Base-by-base conservation (phyloP, 2,888 invertebrate species). In the Macroteleia sp. region DNA sequence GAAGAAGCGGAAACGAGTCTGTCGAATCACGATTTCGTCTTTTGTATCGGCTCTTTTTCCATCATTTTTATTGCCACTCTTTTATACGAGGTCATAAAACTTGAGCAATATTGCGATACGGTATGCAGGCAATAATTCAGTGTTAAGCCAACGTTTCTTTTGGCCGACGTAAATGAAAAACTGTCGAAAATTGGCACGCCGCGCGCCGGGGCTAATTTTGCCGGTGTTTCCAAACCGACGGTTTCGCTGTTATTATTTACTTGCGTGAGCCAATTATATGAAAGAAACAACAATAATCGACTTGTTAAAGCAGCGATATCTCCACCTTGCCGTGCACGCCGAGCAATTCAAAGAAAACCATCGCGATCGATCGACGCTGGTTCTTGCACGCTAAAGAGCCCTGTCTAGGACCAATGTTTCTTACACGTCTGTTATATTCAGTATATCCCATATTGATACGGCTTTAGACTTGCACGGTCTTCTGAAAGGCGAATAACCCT, bases 321-420 rank as follows among this genome's bases (percentile, higher is more conserved):
- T 39, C 67, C 25, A 39, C 54, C 56, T 41, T 62, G 56, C 42
- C 48, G 54, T 54, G 41, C 25, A 20, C 32, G 41, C 28, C 14
- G 42, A 10, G 36, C 56, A 22, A 56, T 52, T 57, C 57, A 34
- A 57, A 70, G 64, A 66, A 77, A 71, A 46, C 66, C 66, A 61
- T 70, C 59, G 52, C 32, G 54, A 70, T 77, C 77, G 77, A 77
- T 77, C 61, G 64, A 69, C n/a, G 66, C 59, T 57, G n/a, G n/a
- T n/a, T 64, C 70, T 70, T 56, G 70, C 76, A 76, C 64, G 76
- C 76, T 76, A 76, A 76, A 76, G 64, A 76, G n/a, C 70, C 64
- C 44, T 52, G 70, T 70, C 70, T 64, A 59, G 70, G 70, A 76
- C 70, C 76, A 39, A 44, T 57, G 74, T 32, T 64, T 64, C 70